Evolutionary conservation across 2,888 invertebrate species (phyloP).

Genomic region (Nineta flava): DNA sequence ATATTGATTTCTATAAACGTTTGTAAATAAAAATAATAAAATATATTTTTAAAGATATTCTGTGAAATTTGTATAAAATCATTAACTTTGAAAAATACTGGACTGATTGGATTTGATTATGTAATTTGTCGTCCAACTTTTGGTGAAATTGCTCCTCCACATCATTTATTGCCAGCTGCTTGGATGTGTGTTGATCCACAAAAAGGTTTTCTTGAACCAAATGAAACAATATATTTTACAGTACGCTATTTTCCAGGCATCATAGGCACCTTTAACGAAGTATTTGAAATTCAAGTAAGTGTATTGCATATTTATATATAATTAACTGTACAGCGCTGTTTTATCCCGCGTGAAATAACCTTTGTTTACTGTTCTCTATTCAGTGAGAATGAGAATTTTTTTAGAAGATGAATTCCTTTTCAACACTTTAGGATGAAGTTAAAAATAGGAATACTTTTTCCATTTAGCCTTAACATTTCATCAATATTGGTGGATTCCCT

Average conservation of each 20-base stretch:
- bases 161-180: slow-evolving; percentile 27
- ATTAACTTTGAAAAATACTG: slow-evolving; percentile 31
- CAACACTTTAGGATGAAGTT: no score
- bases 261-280: slow-evolving; percentile 34
- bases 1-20: no score
- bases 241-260: slow-evolving; percentile 36
- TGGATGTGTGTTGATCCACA: slow-evolving; percentile 31
- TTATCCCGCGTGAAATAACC: no score
- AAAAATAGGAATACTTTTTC: no score
- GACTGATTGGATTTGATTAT: slow-evolving; percentile 31
- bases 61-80: slow-evolving; percentile 21
- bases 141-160: slow-evolving; percentile 23
- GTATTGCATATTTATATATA: no score
- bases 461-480: no score
- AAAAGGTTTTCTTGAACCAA: slow-evolving; percentile 27
- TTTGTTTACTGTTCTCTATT: no score
- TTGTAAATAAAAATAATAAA: no score
- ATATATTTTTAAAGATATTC: slow-evolving; percentile 20
- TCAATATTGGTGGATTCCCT: no score
- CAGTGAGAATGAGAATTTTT: no score
- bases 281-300: slow-evolving; percentile 23
- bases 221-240: slow-evolving; percentile 27
- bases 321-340: no score
- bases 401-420: no score
- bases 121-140: slow-evolving; percentile 29